Conservation (phyloP, 2,113 vertebrate genomes). For the Caranx ignobilis region DNA sequence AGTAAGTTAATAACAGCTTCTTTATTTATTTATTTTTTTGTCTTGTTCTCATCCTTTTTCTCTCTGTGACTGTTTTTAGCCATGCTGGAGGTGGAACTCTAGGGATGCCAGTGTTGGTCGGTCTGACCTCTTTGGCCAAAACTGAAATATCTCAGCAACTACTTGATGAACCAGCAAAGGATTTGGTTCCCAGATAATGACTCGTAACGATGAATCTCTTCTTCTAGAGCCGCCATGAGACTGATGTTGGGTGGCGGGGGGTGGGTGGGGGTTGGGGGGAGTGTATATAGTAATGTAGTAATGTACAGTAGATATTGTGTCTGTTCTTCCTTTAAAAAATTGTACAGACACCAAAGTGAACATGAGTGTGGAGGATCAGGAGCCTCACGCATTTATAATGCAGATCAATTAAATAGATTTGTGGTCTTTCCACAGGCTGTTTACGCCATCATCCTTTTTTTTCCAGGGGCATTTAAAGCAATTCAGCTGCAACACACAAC, state of each 20-base stretch:
- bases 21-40: neutral
- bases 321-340: neutral
- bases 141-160: neutral
- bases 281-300: too few species aligned
- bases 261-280: too few species aligned
- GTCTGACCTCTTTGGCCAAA: neutral
- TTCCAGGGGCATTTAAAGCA: neutral
- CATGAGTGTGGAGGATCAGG: neutral
- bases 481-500: neutral
- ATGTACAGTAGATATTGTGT: neutral
- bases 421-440: neutral
- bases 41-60: neutral
- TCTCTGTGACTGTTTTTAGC: neutral
- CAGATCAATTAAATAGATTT: neutral
- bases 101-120: neutral
- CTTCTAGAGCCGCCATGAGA: neutral
- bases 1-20: conserved; percentile 9
- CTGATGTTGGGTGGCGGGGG: too few species aligned
- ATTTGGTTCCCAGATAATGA: neutral
- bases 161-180: neutral
- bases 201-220: neutral
- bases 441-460: too few species aligned
- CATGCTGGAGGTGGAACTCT: neutral
- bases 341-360: neutral
- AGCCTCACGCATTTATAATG: neutral